Base-by-base conservation (phyloP, 2,888 invertebrate genomes). In the Labia minor region DNA sequence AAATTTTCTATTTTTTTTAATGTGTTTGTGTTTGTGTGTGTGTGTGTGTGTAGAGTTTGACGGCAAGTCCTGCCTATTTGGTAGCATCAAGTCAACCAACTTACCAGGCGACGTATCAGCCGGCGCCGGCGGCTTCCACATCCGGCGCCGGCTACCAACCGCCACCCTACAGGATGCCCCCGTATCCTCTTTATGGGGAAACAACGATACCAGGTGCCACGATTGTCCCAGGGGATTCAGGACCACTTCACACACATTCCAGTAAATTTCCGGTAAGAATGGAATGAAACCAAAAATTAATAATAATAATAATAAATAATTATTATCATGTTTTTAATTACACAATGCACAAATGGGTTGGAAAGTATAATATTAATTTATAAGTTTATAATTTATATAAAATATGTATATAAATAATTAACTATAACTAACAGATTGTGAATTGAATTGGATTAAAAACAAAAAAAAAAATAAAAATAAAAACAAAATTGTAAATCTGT, bases 181-280 rank as follows among this genome's bases (percentile, higher is more conserved):
- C 86, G 70, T 84, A 80, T 73, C 81, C 85, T 70, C 82, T 85
- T 70, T 83, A 83, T 75, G 83, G 82, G 70, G 83, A 84, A 72
- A 79, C 82, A 73, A 79, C 81, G 70, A 78, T 79, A 65, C 79
- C 79, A 69, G 79, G 78, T 67, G 78, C 79, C 64, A 72, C 73
- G 64, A 4, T 49, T 49, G 16, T 49, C 3, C 64, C 63, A 75
- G 82, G 82, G 70, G 83, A 37, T n/a, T 49, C 66, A n/a, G 64
- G 62, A n/a, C 65, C 64, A n/a, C 80, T 88, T 18, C 88, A 88
- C 76, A 89, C 89, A 21, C 89, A 89, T 77, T 89, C 89, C 72
- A 87, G 84, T 72, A 89, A 89, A 77, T 89, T 89, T 79, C 89
- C 89, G 75, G 89, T 89, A 80, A 85, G 85, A 81, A 70, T n/a